Percentiles rank a stretch among this genome's conserved stretches.
phyloP scores from a whole-genome alignment of 2,888 invertebrate genomes.

The Drosophila anomelani region DNA sequence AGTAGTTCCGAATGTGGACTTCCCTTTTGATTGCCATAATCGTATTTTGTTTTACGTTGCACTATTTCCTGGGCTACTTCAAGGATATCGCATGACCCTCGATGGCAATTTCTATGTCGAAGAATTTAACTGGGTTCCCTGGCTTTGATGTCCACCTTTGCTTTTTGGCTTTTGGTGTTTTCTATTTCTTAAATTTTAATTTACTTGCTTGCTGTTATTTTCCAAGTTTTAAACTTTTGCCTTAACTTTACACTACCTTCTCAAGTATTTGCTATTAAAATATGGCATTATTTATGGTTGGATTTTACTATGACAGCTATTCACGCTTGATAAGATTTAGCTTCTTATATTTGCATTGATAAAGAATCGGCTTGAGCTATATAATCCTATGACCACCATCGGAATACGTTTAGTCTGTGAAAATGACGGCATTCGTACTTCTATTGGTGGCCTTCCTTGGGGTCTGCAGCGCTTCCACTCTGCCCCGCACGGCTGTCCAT shows the following conservation, averaged over 20 bases:
- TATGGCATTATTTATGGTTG: constrained; percentile 5
- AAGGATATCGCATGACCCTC: constrained; percentile 65
- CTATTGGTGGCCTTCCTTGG: constrained; percentile 11
- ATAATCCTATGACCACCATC: background rate
- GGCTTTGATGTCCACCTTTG: constrained; percentile 1
- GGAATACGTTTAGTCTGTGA: constrained; percentile 7
- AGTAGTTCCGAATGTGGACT: constrained; percentile 20
- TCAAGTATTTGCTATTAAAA: background rate
- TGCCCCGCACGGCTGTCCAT: constrained; percentile 26
- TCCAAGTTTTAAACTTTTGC: background rate
- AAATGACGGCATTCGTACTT: constrained; percentile 14
- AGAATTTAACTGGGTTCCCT: constrained; percentile 15
- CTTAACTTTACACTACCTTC: background rate
- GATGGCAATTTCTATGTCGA: constrained; percentile 16
- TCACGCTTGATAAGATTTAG: constrained; percentile 21
- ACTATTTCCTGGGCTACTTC: constrained; percentile 50
- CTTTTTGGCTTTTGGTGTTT: background rate
- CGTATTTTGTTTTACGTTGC: constrained; percentile 31
- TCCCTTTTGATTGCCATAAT: constrained; percentile 55
- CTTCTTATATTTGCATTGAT: constrained; percentile 27
- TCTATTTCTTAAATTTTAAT: background rate
- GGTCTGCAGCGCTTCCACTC: constrained; percentile 25
- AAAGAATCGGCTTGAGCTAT: background rate
- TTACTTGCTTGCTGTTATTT: too few relatives aligned
- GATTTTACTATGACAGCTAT: background rate